These are phyloP conservation scores for Chrysemys picta DNA, from an alignment of 2,113 vertebrate species.

Conservation along the genomic window DNA sequence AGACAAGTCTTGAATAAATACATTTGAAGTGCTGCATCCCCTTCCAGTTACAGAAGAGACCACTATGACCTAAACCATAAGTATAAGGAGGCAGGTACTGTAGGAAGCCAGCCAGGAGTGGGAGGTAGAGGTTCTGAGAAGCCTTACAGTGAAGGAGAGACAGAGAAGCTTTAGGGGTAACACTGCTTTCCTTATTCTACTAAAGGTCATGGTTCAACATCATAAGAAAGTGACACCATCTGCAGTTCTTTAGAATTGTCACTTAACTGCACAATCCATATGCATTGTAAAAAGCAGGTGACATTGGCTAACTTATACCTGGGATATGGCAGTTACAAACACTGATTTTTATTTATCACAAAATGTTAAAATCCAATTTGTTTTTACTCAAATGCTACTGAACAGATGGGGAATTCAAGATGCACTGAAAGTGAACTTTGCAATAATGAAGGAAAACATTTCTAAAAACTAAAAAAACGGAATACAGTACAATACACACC, in stretches of 20 bases:
- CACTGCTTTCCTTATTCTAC: not conserved
- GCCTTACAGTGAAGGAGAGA: not conserved
- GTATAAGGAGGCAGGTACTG: not conserved
- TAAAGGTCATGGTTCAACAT: not conserved
- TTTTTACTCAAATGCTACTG: not conserved
- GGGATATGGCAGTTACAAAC: not conserved
- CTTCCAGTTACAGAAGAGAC: not conserved
- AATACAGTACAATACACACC: not conserved
- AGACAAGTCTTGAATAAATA: not conserved
- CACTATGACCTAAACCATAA: not conserved
- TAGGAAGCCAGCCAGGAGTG: not conserved
- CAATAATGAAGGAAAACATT: not conserved
- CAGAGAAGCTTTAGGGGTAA: not conserved
- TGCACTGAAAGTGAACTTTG: not conserved
- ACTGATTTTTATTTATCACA: not conserved
- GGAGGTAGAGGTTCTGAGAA: not conserved
- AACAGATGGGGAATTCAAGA: not conserved
- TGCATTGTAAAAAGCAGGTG: not conserved
- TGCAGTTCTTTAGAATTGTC: not conserved
- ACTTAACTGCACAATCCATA: not conserved
- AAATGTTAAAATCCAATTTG: not conserved
- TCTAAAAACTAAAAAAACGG: not conserved
- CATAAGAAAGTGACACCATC: not conserved
- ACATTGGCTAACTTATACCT: not conserved
- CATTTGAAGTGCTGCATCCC: not conserved